phyloP scores from a whole-genome alignment of 2,888 invertebrate species.

The Mermis nigrescens region DNA sequence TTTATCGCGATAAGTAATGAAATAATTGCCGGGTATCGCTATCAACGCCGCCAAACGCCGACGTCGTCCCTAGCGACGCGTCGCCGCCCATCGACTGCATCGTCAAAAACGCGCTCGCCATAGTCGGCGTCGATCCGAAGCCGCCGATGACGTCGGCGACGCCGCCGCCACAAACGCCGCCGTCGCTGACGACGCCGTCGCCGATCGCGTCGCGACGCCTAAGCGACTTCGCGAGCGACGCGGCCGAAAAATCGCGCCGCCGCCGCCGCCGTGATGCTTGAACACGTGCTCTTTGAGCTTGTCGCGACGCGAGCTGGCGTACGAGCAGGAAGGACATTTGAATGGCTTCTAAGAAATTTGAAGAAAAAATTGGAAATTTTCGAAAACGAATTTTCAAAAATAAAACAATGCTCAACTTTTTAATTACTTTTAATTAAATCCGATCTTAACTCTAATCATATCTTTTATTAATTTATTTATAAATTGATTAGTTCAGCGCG shows the following conservation, averaged over 20 bases:
- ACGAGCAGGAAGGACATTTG: conserved; percentile 47
- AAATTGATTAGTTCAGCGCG: no score
- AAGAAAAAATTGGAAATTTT: no score
- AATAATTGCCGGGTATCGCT: no score
- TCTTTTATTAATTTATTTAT: no score
- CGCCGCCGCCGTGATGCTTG: conserved; percentile 35
- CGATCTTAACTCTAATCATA: no score
- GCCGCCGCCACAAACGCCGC: background rate
- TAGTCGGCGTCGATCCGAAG: background rate
- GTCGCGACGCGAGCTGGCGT: conserved; percentile 46
- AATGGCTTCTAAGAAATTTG: conserved; percentile 41
- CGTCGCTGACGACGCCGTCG: background rate
- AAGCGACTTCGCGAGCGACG: background rate
- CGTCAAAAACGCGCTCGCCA: no score
- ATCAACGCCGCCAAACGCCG: background rate
- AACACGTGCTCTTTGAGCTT: conserved; percentile 44
- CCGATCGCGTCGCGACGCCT: background rate
- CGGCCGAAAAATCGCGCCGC: background rate
- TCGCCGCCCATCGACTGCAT: background rate
- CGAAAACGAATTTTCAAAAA: no score
- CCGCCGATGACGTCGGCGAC: background rate
- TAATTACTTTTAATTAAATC: no score
- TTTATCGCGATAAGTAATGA: no score
- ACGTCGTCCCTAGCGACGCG: background rate
- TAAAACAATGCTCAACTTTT: no score